A percentile compares a stretch with the other conserved stretches of the same genome.
phyloP scores from a whole-genome alignment of 1,140 invertebrate species.

The Drosophila oshimai region DNA sequence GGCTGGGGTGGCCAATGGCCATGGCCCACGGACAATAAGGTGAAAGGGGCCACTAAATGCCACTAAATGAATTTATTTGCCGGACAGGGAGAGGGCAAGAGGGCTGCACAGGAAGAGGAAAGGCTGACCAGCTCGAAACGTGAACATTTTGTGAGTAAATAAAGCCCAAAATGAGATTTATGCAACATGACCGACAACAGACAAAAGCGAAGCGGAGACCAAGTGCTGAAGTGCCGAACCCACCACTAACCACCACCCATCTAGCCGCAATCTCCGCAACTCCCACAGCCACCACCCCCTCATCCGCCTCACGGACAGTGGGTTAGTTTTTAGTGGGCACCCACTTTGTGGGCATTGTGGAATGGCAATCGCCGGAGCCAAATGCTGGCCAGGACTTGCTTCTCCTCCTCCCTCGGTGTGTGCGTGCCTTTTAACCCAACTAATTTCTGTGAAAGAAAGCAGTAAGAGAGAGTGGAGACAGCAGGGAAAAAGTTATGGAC shows the following conservation, averaged over 20 bases:
- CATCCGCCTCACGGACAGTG: conserved; percentile 18
- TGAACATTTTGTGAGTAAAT: conserved; percentile 76
- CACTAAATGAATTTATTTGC: conserved; percentile 81
- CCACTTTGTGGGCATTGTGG: conserved; percentile 69
- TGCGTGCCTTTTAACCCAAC: conserved; percentile 70
- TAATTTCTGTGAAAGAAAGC: conserved; percentile 50
- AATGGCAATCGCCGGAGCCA: conserved; percentile 37
- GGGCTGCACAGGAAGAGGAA: background rate
- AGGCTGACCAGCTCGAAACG: conserved; percentile 42
- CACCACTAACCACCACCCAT: background rate
- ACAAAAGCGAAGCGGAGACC: conserved; percentile 50
- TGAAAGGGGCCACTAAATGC: conserved; percentile 78
- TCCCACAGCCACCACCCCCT: background rate
- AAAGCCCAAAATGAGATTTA: conserved; percentile 80
- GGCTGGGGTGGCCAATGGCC: too few relatives aligned
- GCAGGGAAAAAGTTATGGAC: background rate
- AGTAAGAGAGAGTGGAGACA: background rate
- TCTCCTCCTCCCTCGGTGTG: conserved; percentile 1
- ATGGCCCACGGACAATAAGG: conserved; percentile 62
- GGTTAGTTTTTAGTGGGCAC: conserved; percentile 74
- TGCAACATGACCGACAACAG: conserved; percentile 78
- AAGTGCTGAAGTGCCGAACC: conserved; percentile 70
- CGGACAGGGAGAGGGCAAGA: conserved; percentile 18
- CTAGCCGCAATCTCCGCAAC: conserved; percentile 6
- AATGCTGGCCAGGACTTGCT: conserved; percentile 27